phyloP scores from a whole-genome alignment of 2,888 invertebrate species.

The Lochmaea capreae region DNA sequence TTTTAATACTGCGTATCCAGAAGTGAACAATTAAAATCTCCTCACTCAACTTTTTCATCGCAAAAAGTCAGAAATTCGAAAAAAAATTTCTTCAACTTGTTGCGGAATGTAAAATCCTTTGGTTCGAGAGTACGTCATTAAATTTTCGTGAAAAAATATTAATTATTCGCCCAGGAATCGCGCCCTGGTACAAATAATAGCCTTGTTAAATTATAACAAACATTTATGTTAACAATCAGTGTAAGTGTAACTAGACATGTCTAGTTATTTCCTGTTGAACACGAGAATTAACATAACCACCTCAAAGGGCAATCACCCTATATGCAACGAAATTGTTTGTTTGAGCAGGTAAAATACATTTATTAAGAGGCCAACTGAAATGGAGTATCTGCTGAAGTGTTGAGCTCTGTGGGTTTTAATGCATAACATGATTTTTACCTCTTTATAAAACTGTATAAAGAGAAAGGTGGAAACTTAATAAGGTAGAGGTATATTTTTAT shows the following conservation, averaged over 20 bases:
- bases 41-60: too few species aligned
- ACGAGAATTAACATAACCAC: not conserved
- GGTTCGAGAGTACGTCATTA: too few species aligned
- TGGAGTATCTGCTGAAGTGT: not conserved
- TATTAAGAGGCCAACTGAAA: not conserved
- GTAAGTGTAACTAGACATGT: not conserved
- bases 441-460: not conserved
- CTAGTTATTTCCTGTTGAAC: not conserved
- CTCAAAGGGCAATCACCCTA: not conserved
- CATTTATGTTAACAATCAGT: not conserved
- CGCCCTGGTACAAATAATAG: too few species aligned
- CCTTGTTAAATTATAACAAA: not conserved
- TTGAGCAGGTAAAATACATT: not conserved
- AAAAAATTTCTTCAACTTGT: too few species aligned
- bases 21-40: too few species aligned
- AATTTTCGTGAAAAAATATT: too few species aligned
- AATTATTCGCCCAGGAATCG: too few species aligned
- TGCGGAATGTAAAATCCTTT: too few species aligned
- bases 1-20: too few species aligned
- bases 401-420: not conserved
- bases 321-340: not conserved
- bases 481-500: not conserved
- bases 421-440: not conserved
- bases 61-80: too few species aligned
- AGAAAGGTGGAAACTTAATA: not conserved